Evolutionary conservation across 2,113 vertebrate species (phyloP), one percentile per base, ranked within the genome.

Genomic region (Sisor rabdophorus): DNA sequence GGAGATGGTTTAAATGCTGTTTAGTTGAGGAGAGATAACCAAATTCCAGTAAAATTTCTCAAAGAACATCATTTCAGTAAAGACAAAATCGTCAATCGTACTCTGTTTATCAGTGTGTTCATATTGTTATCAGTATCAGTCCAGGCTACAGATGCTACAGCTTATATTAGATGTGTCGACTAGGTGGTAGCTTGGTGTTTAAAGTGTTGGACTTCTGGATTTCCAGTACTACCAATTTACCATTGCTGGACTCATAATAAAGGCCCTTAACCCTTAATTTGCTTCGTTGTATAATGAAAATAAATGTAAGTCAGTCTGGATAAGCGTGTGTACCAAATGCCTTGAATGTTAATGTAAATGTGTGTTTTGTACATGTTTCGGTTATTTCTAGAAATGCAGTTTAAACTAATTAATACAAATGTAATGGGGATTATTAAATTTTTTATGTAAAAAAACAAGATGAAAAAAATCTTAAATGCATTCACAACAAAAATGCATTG

Each of bases 11-110:
- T 19, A 75, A 3, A 58, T 59, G 63, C 53, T 8, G 70, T 77
- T 26, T 24, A 71, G 53, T 48, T 72, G 4, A 80, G 26, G 69
- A 81, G 30, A 68, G 32, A 58, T 79, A 56, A 4, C 77, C 78
- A 47, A 84, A 77, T 54, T 54, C 84, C n/a, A 82, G 73, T 6
- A 64, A 79, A 32, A 78, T 15, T 28, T 61, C 67, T 8, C 71
- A 55, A 30, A 63, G 13, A 24, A 16, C 36, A 24, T 19, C 11
- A 9, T 22, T 13, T 64, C 36, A 36, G 1, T 70, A 7, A 17
- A 53, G 26, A 30, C 67, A 28, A 8, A 36, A 73, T 48, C 3
- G 7, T 47, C 22, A 24, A 26, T 67, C 36, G 44, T 20, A 47
- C 7, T 65, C 11, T 47, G 1, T 24, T 65, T 3, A 16, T 24